Conservation (phyloP, 2,797 vertebrate genomes). For the Tadarida brasiliensis region DNA sequence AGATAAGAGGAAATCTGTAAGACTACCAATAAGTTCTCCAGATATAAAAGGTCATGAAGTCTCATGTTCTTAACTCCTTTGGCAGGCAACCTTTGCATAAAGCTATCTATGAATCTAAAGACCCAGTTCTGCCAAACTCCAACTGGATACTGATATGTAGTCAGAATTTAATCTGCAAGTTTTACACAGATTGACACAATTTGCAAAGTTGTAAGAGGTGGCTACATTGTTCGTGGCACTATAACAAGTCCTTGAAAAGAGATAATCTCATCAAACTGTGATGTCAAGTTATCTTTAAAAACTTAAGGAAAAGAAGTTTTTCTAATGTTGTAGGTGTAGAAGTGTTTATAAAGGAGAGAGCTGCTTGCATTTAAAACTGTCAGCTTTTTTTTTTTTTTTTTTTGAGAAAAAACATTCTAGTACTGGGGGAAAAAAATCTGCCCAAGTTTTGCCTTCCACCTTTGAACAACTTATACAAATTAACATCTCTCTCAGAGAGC, state of each 20-base stretch:
- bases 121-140: not conserved
- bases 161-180: slow-evolving; percentile 53
- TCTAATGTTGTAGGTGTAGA: not conserved
- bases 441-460: not conserved
- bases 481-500: not conserved
- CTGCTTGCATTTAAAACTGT: slow-evolving; percentile 19
- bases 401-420: not conserved
- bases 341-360: slow-evolving; percentile 20
- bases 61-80: slow-evolving; percentile 40
- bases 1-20: slow-evolving; percentile 53
- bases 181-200: slow-evolving; percentile 23
- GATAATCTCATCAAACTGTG: slow-evolving; percentile 33
- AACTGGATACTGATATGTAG: not conserved
- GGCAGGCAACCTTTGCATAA: slow-evolving; percentile 18
- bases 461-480: not conserved
- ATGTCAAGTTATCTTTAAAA: slow-evolving; percentile 37
- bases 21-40: slow-evolving; percentile 35
- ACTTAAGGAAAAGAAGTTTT: slow-evolving; percentile 14
- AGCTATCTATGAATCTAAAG: slow-evolving; percentile 53
- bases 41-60: not conserved
- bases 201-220: slow-evolving; percentile 37
- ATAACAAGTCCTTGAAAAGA: slow-evolving; percentile 59
- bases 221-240: slow-evolving; percentile 49
- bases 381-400: not conserved
- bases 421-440: not conserved